These are phyloP conservation scores for Taphrorychus bicolor DNA, from an alignment of 2,888 invertebrate species.

Conservation along the genomic window DNA sequence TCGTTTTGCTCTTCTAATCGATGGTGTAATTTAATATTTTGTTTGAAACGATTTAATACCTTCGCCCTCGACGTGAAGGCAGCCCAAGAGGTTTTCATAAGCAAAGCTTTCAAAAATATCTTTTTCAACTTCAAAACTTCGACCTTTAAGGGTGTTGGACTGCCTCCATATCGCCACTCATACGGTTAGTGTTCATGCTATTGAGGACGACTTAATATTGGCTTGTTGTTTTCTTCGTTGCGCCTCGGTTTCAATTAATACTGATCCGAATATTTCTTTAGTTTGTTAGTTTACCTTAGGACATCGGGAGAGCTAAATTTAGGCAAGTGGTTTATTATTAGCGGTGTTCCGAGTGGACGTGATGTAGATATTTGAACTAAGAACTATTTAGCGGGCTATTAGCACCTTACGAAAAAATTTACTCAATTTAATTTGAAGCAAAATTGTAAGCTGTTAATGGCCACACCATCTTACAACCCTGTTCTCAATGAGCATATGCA, in stretches of 20 bases:
- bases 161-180: conserved; percentile 47
- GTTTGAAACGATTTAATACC: conserved; percentile 32
- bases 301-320: too few relatives aligned
- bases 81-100: conserved; percentile 8
- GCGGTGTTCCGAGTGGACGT: too few relatives aligned
- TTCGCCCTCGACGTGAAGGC: conserved; percentile 29
- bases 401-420: too few relatives aligned
- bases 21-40: neutral
- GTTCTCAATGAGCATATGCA: too few relatives aligned
- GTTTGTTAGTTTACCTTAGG: too few relatives aligned
- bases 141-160: conserved; percentile 36
- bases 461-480: too few relatives aligned
- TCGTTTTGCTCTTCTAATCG: conserved; percentile 12
- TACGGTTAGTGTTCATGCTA: conserved; percentile 53
- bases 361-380: too few relatives aligned
- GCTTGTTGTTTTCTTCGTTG: conserved; percentile 43
- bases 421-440: too few relatives aligned
- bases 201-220: conserved; percentile 49
- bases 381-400: too few relatives aligned
- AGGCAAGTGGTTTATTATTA: too few relatives aligned
- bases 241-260: conserved; percentile 5
- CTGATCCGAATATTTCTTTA: neutral
- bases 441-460: too few relatives aligned
- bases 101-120: conserved; percentile 17
- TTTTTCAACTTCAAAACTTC: neutral